Base-by-base conservation (phyloP, 2,113 vertebrate genomes). In the Muntiacus muntjak region DNA sequence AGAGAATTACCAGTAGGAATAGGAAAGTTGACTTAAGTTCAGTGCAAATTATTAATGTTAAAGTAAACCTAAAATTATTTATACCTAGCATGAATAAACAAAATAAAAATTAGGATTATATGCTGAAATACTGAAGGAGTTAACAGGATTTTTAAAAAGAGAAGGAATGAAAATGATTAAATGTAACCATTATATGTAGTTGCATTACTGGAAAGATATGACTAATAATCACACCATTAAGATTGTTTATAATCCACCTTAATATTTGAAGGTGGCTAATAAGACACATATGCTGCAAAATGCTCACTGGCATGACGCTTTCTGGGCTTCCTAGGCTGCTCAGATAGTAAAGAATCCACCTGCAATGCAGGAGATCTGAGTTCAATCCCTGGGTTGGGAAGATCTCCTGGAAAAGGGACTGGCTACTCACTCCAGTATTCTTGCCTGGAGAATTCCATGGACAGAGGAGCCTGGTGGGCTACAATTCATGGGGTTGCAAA, bases 71-170 rank as follows among this genome's bases (percentile, higher is more conserved):
- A 76, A 93, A 95, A 76, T 79, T 74, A 93, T n/a, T 91, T 64
- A 13, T 36, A 71, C 6, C 21, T 16, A 83, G 36, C 91, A 33
- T 30, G 89, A 95, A 89, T 95, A 81, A 82, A 97, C 43, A 94
- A 92, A n/a, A 89, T 92, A 52, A 97, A 40, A 25, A 71, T 84
- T 85, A 25, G 52, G 92, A 88, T 90, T 91, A 79, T 95, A 94
- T 82, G 71, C 67, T 58, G 26, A 87, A 89, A 88, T 62, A 12
- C 28, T 86, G 45, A 93, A 7, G 79, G 14, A 64, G 25, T 52
- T 71, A 43, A 57, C 1, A 85, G 83, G 74, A 7, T 87, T 87
- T 95, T 87, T 60, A 74, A 76, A 85, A 62, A 74, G 26, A 62
- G 3, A 7, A 84, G 19, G 23, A 47, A 52, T 3, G 36, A 64